Evolutionary conservation across 2,888 invertebrate species (phyloP).

Genomic region (Sphaeridia pumilis): DNA sequence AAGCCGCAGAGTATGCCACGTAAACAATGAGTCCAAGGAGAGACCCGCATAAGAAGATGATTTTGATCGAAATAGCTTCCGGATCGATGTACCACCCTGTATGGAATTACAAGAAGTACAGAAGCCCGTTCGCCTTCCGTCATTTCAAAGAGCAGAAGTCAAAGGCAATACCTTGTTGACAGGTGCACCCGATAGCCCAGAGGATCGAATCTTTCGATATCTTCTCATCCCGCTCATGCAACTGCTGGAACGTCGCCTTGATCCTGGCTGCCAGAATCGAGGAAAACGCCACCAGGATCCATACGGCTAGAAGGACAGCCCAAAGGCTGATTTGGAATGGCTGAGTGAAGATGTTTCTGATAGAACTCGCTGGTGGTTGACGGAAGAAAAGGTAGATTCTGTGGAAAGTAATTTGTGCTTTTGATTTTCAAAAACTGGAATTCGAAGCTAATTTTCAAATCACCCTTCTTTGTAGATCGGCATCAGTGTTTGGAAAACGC

Average conservation of each 20-base stretch:
- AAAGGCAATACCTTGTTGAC: slow-evolving; percentile 8
- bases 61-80: slow-evolving; percentile 7
- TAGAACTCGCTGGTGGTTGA: slow-evolving; percentile 21
- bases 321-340: slow-evolving; percentile 22
- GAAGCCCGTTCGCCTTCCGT: background rate
- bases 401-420: background rate
- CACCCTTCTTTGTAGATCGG: slow-evolving; percentile 8
- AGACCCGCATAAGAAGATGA: slow-evolving; percentile 12
- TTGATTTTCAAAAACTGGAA: no score
- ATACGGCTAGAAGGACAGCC: slow-evolving; percentile 16
- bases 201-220: slow-evolving; percentile 11
- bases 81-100: slow-evolving; percentile 11
- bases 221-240: slow-evolving; percentile 2
- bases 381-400: slow-evolving; percentile 18
- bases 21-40: slow-evolving; percentile 6
- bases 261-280: slow-evolving; percentile 6
- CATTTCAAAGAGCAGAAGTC: background rate
- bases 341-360: slow-evolving; percentile 18
- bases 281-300: slow-evolving; percentile 11
- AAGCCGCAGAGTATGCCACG: slow-evolving; percentile 13
- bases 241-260: slow-evolving; percentile 4
- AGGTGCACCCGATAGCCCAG: slow-evolving; percentile 10
- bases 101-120: background rate
- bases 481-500: background rate
- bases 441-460: background rate